phyloP scores from a whole-genome alignment of 2,888 invertebrate genomes.

The Agrotis clavis region DNA sequence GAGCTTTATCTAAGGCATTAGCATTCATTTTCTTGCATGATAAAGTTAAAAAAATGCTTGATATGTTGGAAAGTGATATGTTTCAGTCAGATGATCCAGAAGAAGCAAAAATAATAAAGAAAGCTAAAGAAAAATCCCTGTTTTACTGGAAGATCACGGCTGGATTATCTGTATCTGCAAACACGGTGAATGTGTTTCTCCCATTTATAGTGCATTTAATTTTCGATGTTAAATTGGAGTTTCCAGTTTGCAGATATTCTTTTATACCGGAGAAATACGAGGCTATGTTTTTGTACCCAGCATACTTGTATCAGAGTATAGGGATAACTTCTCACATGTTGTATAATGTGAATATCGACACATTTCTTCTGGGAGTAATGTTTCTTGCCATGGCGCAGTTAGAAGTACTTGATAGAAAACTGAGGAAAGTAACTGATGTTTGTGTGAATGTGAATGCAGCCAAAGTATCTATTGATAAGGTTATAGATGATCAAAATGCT shows the following conservation, averaged over 20 bases:
- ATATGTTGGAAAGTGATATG: constrained; percentile 75
- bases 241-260: constrained; percentile 77
- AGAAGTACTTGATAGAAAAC: constrained; percentile 74
- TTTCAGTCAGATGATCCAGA: constrained; percentile 73
- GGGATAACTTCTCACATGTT: constrained; percentile 77
- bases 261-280: constrained; percentile 74
- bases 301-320: constrained; percentile 78
- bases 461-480: constrained; percentile 25
- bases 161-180: constrained; percentile 69
- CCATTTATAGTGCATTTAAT: constrained; percentile 75
- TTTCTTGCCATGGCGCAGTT: constrained; percentile 79
- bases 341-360: constrained; percentile 76
- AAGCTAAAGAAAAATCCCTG: constrained; percentile 73
- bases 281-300: constrained; percentile 70
- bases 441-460: constrained; percentile 22
- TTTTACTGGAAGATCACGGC: constrained; percentile 76
- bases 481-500: constrained; percentile 52
- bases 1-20: constrained; percentile 74
- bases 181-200: constrained; percentile 69
- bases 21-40: constrained; percentile 72
- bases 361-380: constrained; percentile 79
- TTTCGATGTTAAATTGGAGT: constrained; percentile 65
- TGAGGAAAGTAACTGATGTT: constrained; percentile 69
- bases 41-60: constrained; percentile 71
- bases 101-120: constrained; percentile 68